Evolutionary conservation across 2,888 invertebrate species (phyloP).

Genomic region (Drosophila rubida): DNA sequence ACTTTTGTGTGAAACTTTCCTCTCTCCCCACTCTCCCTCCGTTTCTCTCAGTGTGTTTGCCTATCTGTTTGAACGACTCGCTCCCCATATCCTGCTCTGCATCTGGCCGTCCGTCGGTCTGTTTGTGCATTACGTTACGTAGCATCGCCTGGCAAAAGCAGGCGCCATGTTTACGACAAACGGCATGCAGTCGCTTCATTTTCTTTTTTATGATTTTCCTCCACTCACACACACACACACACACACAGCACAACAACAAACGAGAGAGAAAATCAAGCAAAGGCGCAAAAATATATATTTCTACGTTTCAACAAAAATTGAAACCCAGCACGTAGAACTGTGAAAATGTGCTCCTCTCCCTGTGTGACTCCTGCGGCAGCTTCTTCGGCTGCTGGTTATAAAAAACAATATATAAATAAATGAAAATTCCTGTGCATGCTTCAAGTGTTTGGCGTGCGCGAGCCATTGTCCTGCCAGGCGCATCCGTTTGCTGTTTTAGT

Average conservation of each 20-base stretch:
- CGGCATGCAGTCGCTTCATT: constrained; percentile 74
- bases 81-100: constrained; percentile 27
- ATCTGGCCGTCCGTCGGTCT: neutral
- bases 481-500: constrained; percentile 69
- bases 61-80: constrained; percentile 24
- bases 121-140: constrained; percentile 68
- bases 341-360: constrained; percentile 60
- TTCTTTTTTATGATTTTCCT: constrained; percentile 66
- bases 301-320: constrained; percentile 77
- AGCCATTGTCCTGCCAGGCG: constrained; percentile 77
- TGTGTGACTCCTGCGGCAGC: constrained; percentile 2
- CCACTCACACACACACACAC: constrained; percentile 8
- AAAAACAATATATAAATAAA: constrained; percentile 80
- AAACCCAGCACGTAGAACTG: constrained; percentile 71
- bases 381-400: constrained; percentile 60
- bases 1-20: constrained; percentile 66
- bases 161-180: constrained; percentile 76
- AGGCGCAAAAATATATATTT: constrained; percentile 59
- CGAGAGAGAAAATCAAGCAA: constrained; percentile 25
- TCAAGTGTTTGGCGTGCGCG: constrained; percentile 79
- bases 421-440: constrained; percentile 80
- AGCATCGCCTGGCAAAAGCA: constrained; percentile 62
- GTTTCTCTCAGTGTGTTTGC: constrained; percentile 45
- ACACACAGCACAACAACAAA: neutral
- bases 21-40: constrained; percentile 10